Percentiles rank a stretch among this genome's conserved stretches.
These are phyloP conservation scores for Montipora cactus DNA, from an alignment of 64 coral and sea anemone genomes.

Conservation along the genomic window DNA sequence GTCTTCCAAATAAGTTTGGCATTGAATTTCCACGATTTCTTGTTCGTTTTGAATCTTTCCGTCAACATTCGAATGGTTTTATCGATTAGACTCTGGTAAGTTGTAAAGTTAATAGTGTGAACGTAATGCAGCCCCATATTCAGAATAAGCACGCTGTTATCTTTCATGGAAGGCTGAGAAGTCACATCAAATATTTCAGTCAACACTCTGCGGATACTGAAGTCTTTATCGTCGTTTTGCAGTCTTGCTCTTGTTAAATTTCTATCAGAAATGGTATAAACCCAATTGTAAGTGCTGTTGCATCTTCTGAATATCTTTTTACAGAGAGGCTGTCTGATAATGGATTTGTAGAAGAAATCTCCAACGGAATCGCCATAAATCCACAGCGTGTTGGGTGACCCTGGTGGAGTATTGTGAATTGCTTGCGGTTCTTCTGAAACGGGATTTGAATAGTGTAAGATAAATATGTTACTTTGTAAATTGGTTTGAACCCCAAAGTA, in stretches of 20 bases:
- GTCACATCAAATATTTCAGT: slow-evolving; percentile 58
- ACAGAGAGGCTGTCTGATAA: slow-evolving; percentile 73
- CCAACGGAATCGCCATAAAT: slow-evolving; percentile 91
- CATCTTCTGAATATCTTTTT: slow-evolving; percentile 76
- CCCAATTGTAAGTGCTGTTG: slow-evolving; percentile 90
- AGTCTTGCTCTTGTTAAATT: slow-evolving; percentile 80
- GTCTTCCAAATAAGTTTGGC: slow-evolving; percentile 92
- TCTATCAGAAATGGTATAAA: slow-evolving; percentile 67
- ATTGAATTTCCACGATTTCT: slow-evolving; percentile 42
- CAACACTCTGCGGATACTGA: slow-evolving; percentile 73
- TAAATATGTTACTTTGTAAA: not conserved
- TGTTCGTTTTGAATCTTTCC: slow-evolving; percentile 31
- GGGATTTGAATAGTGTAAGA: not conserved
- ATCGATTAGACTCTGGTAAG: slow-evolving; percentile 61
- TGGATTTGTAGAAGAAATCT: slow-evolving; percentile 87
- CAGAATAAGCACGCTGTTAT: slow-evolving; percentile 63
- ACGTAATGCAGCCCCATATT: slow-evolving; percentile 96
- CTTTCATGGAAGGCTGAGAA: slow-evolving; percentile 48
- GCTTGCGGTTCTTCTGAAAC: not conserved
- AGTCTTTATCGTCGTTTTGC: slow-evolving; percentile 80
- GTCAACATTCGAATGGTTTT: slow-evolving; percentile 77
- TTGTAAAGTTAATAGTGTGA: slow-evolving; percentile 90
- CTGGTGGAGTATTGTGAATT: not conserved
- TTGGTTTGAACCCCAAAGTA: no score
- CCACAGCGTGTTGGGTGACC: slow-evolving; percentile 66